Percentiles rank a stretch among this genome's conserved stretches.
Evolutionary conservation across 2,113 vertebrate species (phyloP).

Genomic region (Phasianus colchicus): DNA sequence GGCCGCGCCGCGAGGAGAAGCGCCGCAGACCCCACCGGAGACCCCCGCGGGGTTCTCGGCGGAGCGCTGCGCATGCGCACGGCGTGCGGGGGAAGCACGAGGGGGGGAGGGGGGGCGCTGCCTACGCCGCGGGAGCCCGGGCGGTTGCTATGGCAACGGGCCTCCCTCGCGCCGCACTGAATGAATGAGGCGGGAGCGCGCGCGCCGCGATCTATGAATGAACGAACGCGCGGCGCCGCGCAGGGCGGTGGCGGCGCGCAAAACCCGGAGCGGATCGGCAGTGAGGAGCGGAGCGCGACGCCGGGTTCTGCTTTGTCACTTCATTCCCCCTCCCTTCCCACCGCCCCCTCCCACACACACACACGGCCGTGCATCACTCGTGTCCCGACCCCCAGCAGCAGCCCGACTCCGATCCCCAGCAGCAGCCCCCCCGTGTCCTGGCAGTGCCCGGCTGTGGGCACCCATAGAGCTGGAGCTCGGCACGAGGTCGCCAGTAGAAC

Average conservation of each 20-base stretch:
- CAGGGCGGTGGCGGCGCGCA: not conserved
- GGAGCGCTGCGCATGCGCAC: not conserved
- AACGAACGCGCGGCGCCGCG: not conserved
- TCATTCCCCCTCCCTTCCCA: no score
- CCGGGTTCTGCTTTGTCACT: not conserved
- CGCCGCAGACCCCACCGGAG: not conserved
- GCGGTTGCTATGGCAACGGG: slow-evolving; percentile 1
- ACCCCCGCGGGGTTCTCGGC: not conserved
- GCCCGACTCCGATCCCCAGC: no score
- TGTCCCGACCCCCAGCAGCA: no score
- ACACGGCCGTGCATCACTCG: no score
- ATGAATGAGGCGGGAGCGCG: slow-evolving; percentile 49
- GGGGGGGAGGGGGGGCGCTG: not conserved
- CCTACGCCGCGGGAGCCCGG: not conserved
- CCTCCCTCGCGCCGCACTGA: not conserved
- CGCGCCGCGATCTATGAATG: slow-evolving; percentile 39
- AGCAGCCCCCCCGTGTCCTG: no score
- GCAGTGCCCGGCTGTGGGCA: no score
- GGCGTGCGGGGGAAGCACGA: no score
- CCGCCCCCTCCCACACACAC: no score
- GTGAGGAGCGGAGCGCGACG: not conserved
- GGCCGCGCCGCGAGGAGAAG: no score
- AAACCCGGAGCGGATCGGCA: not conserved
- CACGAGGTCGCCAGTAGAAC: no score
- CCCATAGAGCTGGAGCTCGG: not conserved